Conservation (phyloP, 2,888 invertebrate species). For the Celastrina argiolus region DNA sequence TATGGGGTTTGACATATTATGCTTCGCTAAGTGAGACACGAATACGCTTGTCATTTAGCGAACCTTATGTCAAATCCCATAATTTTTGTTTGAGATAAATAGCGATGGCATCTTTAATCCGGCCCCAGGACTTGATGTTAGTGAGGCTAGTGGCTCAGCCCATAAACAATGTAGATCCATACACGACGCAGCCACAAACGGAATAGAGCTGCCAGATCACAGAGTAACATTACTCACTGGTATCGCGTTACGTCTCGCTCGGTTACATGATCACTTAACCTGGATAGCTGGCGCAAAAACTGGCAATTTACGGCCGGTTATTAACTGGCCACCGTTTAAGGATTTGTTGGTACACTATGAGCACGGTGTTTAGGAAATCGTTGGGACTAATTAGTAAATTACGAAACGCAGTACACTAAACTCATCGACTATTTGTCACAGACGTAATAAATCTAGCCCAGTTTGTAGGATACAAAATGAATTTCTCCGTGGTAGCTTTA, state of each 20-base stretch:
- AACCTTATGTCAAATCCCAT: too few relatives aligned
- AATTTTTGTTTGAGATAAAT: too few relatives aligned
- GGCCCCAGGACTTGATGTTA: too few relatives aligned
- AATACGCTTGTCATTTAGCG: too few relatives aligned
- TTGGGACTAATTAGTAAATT: not conserved
- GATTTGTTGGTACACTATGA: not conserved
- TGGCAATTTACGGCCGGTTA: not conserved
- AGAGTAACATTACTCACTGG: not conserved
- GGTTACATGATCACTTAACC: not conserved
- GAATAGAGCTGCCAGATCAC: not conserved
- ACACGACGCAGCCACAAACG: not conserved
- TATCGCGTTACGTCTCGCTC: constrained; percentile 1
- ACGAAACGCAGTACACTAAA: not conserved
- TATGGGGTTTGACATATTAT: too few relatives aligned
- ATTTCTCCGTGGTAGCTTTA: too few relatives aligned
- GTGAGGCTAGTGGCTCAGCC: too few relatives aligned
- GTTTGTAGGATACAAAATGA: too few relatives aligned
- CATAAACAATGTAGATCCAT: not conserved
- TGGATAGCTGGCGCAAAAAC: not conserved
- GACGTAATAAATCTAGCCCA: not conserved
- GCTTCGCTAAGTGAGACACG: too few relatives aligned
- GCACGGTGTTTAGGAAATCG: not conserved
- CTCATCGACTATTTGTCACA: not conserved
- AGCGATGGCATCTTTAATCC: too few relatives aligned
- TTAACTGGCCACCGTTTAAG: not conserved